Evolutionary conservation across 2,113 vertebrate genomes (phyloP).

Genomic region (Vulpes ferrilata): DNA sequence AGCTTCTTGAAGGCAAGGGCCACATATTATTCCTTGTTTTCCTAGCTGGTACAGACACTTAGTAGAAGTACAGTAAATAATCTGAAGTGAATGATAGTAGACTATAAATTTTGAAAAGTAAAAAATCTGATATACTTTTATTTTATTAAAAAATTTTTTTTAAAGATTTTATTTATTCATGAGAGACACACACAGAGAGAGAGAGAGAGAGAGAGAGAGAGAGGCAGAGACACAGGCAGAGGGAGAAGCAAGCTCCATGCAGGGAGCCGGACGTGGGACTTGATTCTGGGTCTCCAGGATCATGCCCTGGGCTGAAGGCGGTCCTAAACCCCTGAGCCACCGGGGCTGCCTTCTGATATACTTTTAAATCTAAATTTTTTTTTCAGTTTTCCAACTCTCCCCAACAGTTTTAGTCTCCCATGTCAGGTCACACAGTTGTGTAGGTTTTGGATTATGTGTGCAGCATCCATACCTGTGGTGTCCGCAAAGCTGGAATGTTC

Average conservation of each 20-base stretch:
- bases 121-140: neutral
- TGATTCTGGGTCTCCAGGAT: too few relatives aligned
- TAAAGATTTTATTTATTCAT: too few relatives aligned
- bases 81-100: neutral
- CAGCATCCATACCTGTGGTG: neutral
- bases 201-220: too few relatives aligned
- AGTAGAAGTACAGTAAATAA: neutral
- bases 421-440: rapidly evolving
- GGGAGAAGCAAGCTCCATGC: too few relatives aligned
- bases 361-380: neutral
- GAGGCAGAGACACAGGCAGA: too few relatives aligned
- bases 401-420: rapidly evolving
- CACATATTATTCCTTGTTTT: neutral
- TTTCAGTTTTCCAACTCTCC: neutral
- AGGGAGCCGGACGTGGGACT: too few relatives aligned
- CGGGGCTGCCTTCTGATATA: neutral
- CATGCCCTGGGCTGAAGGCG: too few relatives aligned
- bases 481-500: neutral
- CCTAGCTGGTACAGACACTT: neutral
- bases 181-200: too few relatives aligned
- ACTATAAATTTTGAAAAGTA: neutral
- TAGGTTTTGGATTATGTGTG: rapidly evolving
- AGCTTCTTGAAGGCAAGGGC: neutral
- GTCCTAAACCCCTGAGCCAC: too few relatives aligned
- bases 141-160: too few relatives aligned